Evolutionary conservation across 2,797 vertebrate species (phyloP), one percentile per base, ranked within the genome.

Genomic region (Brotula barbata): DNA sequence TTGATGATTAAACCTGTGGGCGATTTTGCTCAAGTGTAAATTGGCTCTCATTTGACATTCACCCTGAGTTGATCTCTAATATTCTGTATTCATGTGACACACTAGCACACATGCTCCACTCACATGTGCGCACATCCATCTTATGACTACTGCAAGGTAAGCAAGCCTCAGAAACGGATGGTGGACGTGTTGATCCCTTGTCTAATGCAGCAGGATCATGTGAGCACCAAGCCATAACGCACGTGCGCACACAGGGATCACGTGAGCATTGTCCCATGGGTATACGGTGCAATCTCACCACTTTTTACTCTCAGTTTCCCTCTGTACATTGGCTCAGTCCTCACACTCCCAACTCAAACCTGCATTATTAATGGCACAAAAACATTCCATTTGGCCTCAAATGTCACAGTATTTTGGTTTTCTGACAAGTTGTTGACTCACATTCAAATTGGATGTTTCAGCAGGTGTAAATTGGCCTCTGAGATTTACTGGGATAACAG

Each of bases 401-500:
- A 23, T 40, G 8, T 47, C 1, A 4, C 25, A 28, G 25, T 4
- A 7, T 40, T 9, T 40, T 21, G 11, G 41, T 56, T 46, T 46
- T 43, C 7, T 36, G 1, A 13, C 14, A 7, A 28, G 3, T 44
- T 61, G 46, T 53, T 61, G 31, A 62, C 45, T 62, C 10, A 15
- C 14, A 42, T 49, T 49, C 47, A 46, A 62, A 64, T 58, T 23
- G 21, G 21, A 49, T 31, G 1, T 52, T 49, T 33, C 22, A 37
- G 43, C 1, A 1, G 0, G 17, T 66, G 31, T 64, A 67, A 68
- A 73, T 81, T 74, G 48, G 49, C 52, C 11, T 9, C 40, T 40
- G 64, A 76, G 56, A 64, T 78, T 69, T 72, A 44, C 16, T 13
- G 22, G 48, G 53, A 77, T 66, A 83, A 77, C 7, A 60, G 58